These are phyloP conservation scores for Crotalus helleri DNA, from an alignment of 2,113 vertebrate species.

Conservation along the genomic window DNA sequence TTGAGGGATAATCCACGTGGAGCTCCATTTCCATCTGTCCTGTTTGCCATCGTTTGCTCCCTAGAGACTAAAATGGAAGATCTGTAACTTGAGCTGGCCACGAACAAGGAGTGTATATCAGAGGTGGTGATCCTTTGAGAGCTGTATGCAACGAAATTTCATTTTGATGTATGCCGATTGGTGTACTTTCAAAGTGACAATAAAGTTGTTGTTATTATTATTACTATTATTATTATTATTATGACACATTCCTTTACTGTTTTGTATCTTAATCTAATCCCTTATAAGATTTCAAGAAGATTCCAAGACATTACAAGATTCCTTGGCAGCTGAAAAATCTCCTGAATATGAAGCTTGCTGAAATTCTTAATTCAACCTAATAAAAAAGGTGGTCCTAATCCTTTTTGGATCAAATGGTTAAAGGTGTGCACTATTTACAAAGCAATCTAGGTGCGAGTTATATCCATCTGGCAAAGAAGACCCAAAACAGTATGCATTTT, in stretches of 20 bases:
- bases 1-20: too few species aligned
- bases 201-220: too few species aligned
- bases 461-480: conserved; percentile 22
- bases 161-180: too few species aligned
- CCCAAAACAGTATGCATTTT: conserved; percentile 37
- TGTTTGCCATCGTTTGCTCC: too few species aligned
- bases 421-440: conserved; percentile 3
- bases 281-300: not conserved
- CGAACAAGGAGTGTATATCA: too few species aligned
- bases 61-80: too few species aligned
- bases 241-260: not conserved
- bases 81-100: too few species aligned
- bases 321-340: not conserved
- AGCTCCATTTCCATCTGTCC: too few species aligned
- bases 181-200: too few species aligned
- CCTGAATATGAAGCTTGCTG: not conserved
- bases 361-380: conserved; percentile 11
- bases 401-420: conserved; percentile 19
- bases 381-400: conserved; percentile 21
- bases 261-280: not conserved
- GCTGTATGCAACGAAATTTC: too few species aligned
- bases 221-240: too few species aligned
- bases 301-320: not conserved
- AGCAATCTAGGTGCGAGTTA: conserved; percentile 28
- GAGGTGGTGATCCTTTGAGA: too few species aligned